phyloP scores from a whole-genome alignment of 2,888 invertebrate genomes.

The Eupeodes luniger region DNA sequence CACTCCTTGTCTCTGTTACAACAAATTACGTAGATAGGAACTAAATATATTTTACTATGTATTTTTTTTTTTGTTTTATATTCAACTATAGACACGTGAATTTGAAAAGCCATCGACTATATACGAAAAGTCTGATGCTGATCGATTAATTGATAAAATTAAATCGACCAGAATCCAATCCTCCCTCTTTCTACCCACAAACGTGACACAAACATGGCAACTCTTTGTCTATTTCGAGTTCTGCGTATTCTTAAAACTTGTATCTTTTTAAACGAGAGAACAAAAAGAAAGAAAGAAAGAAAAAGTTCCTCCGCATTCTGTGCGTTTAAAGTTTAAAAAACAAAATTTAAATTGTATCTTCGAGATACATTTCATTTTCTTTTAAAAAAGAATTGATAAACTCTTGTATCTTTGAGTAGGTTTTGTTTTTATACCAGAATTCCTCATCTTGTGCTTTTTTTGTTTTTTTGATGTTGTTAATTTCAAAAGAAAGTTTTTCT shows the following conservation, averaged over 20 bases:
- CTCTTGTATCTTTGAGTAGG: conserved; percentile 36
- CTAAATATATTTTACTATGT: not conserved
- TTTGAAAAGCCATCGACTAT: conserved; percentile 45
- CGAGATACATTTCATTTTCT: conserved; percentile 26
- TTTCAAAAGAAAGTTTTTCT: conserved; percentile 40
- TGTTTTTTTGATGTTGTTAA: conserved; percentile 1
- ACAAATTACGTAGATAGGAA: conserved; percentile 16
- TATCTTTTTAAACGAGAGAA: too few relatives aligned
- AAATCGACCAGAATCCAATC: conserved; percentile 27
- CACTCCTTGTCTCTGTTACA: not conserved
- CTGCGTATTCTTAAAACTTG: not conserved
- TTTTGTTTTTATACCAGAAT: conserved; percentile 38
- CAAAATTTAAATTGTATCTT: conserved; percentile 21
- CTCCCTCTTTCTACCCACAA: conserved; percentile 2
- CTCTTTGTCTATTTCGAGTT: conserved; percentile 52
- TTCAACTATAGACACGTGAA: conserved; percentile 32
- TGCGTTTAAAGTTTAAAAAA: conserved; percentile 31
- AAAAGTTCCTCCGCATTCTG: conserved; percentile 41
- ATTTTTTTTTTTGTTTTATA: not conserved
- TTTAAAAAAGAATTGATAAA: conserved; percentile 22
- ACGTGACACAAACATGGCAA: conserved; percentile 11
- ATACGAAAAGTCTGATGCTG: not conserved
- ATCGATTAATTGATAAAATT: conserved; percentile 68
- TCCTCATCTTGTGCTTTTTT: conserved; percentile 46
- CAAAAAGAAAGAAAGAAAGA: not conserved